Percentiles rank a stretch among this genome's conserved stretches.
Conservation (phyloP, 2,888 invertebrate genomes). For the Pristionchus exspectatus region DNA sequence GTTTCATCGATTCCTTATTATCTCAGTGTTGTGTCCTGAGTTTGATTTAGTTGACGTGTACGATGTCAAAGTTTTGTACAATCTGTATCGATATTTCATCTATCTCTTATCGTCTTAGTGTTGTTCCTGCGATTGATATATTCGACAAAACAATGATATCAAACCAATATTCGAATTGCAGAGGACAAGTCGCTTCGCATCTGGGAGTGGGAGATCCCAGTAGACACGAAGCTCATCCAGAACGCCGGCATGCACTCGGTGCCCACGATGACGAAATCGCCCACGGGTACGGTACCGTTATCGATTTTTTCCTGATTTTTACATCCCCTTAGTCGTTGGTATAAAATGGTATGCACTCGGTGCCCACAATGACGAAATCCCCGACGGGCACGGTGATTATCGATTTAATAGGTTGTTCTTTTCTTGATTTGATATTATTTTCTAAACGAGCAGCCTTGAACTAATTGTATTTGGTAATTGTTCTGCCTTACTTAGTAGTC, state of each 20-base stretch:
- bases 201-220: constrained; percentile 95
- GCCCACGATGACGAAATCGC: constrained; percentile 94
- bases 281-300: constrained; percentile 85
- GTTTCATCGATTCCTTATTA: no score
- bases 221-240: constrained; percentile 99
- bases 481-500: no score
- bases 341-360: constrained; percentile 99
- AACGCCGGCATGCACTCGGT: constrained; percentile 99
- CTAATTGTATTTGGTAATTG: no score
- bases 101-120: background rate
- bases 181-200: constrained; percentile 98
- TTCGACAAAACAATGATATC: background rate
- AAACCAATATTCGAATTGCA: constrained; percentile 35
- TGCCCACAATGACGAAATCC: constrained; percentile 92
- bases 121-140: background rate
- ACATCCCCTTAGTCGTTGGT: no score
- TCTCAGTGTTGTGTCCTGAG: no score
- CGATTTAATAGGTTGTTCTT: no score
- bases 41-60: no score
- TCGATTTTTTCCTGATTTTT: no score
- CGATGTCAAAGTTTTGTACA: no score
- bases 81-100: no score
- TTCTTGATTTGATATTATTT: no score
- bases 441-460: no score
- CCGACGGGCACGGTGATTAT: background rate